phyloP scores from a whole-genome alignment of 2,113 vertebrate species.

The Periophthalmus modestus region DNA sequence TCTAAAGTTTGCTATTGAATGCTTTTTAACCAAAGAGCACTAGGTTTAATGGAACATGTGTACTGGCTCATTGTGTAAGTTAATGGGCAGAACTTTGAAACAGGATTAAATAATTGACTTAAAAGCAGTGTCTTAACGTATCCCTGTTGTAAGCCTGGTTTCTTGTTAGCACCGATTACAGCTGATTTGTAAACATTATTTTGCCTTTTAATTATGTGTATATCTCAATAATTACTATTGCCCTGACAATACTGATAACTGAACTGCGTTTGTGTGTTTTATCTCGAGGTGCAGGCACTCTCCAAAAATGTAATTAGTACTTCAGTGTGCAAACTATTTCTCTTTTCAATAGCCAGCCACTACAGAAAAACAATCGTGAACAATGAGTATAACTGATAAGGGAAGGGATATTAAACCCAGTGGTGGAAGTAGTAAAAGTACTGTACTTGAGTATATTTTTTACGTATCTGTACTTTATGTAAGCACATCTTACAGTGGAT shows the following conservation, averaged over 20 bases:
- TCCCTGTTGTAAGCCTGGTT: not conserved
- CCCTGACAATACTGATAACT: not conserved
- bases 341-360: not conserved
- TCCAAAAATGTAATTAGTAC: slow-evolving; percentile 1
- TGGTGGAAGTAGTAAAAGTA: too few relatives aligned
- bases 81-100: slow-evolving; percentile 21
- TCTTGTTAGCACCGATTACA: not conserved
- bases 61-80: slow-evolving; percentile 32
- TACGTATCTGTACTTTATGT: too few relatives aligned
- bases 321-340: not conserved
- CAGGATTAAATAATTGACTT: slow-evolving; percentile 9
- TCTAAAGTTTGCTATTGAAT: not conserved
- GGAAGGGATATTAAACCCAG: not conserved
- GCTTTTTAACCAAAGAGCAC: slow-evolving; percentile 24
- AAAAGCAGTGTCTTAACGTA: slow-evolving; percentile 17
- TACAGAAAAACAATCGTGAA: not conserved
- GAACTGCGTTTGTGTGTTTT: not conserved
- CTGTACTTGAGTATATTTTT: too few relatives aligned
- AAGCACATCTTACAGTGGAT: too few relatives aligned
- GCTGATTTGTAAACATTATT: not conserved
- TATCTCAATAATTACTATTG: not conserved
- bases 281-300: not conserved
- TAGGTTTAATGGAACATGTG: slow-evolving; percentile 23
- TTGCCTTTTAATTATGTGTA: slow-evolving; percentile 1
- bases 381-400: not conserved